Base-by-base conservation (phyloP, 1,140 invertebrate species). In the Drosophila nigrodunni region DNA sequence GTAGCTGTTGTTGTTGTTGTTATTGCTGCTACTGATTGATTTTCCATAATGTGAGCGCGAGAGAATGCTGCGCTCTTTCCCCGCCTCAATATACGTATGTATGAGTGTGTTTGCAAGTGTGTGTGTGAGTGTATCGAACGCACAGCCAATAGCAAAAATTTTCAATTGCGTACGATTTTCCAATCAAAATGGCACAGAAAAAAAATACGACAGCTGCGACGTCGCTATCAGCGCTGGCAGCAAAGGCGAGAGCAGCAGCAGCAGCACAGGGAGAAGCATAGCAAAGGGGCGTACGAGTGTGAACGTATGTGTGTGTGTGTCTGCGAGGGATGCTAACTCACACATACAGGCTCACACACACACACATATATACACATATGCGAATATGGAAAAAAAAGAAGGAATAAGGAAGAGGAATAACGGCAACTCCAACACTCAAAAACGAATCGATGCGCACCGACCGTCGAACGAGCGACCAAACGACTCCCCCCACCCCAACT, bases 121-220 rank as follows among this genome's bases (percentile, higher is more conserved):
- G 61, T 71, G 69, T 77, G 37, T 68, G 68, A 39, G 73, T 66
- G 73, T 83, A 88, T 89, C 65, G 85, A 88, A 88, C 85, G 78
- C 77, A 80, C 73, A 79, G 85, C 83, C 85, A 88, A 89, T 88
- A 79, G 83, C 83, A 88, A 88, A 88, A 80, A 88, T 88, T 88
- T 88, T 74, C 80, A 83, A 89, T 87, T 88, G 85, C 80, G 80
- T 85, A 83, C 86, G 85, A 89, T 89, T 89, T 89, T 89, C 85
- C 85, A 89, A 89, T 89, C 85, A 89, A 88, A 88, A 88, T 74
- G 74, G 78, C 74, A 89, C 86, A 80, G 46, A 66, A 52, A 71
- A 80, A 73, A 60, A 61, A 41, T n/a, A 59, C 71, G 55, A 60
- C 65, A 57, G 66, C 72, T 61, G 65, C 65, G 71, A 43, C 55